Conservation (phyloP, 2,888 invertebrate species). For the Glyphotaelius pellucidus region DNA sequence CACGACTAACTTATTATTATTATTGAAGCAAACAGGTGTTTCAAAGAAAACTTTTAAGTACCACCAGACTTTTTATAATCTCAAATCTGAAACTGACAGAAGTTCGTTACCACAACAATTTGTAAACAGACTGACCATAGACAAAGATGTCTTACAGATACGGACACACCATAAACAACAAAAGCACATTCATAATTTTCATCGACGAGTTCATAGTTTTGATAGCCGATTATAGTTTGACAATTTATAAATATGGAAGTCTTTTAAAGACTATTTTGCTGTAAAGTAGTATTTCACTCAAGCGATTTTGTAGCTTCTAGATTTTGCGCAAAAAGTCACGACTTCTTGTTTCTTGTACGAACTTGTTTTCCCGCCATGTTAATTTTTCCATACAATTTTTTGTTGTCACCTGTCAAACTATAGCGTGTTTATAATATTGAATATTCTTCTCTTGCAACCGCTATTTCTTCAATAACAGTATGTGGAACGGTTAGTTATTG, state of each 20-base stretch:
- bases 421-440: slow-evolving; percentile 9
- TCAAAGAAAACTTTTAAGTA: background rate
- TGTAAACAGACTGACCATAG: background rate
- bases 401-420: slow-evolving; percentile 43
- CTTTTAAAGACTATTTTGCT: too few relatives aligned
- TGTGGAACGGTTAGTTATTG: slow-evolving; percentile 58
- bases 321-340: background rate
- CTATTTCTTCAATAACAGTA: background rate
- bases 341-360: background rate
- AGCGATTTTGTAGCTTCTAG: background rate
- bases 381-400: background rate
- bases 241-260: background rate
- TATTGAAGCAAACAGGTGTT: background rate
- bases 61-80: background rate
- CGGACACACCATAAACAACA: too few relatives aligned
- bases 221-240: background rate
- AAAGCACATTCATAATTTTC: too few relatives aligned
- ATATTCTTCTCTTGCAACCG: background rate
- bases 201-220: background rate
- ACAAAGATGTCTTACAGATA: background rate
- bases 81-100: slow-evolving; percentile 22
- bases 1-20: background rate
- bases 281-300: too few relatives aligned
- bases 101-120: slow-evolving; percentile 7
- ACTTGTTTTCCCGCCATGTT: slow-evolving; percentile 54